phyloP scores from a whole-genome alignment of 2,888 invertebrate genomes.

The Dichetophora obliterata region DNA sequence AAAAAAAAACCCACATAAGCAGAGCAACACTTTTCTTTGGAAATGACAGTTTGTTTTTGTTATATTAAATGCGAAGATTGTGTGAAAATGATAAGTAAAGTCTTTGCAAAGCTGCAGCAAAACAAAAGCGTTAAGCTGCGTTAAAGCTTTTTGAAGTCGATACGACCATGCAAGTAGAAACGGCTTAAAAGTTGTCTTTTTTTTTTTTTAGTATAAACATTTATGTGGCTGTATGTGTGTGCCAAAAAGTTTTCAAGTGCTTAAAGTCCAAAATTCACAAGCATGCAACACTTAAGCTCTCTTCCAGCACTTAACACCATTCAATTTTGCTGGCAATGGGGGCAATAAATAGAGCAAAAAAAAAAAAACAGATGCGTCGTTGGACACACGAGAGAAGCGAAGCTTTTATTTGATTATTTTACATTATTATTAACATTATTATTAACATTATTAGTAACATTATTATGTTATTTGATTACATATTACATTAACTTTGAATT shows the following conservation, averaged over 20 bases:
- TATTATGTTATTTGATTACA: too few species aligned
- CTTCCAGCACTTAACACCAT: too few species aligned
- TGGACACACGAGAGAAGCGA: too few species aligned
- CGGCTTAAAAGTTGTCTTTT: conserved; percentile 9
- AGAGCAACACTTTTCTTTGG: neutral
- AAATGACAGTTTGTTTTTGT: neutral
- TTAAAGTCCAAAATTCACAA: neutral
- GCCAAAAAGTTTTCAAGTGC: neutral
- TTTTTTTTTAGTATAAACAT: neutral
- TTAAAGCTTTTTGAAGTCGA: conserved; percentile 24
- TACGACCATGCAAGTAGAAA: conserved; percentile 13
- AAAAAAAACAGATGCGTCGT: too few species aligned
- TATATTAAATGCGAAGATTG: conserved; percentile 31
- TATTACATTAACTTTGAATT: too few species aligned
- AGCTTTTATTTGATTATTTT: too few species aligned
- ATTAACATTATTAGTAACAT: too few species aligned
- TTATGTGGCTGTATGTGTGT: neutral
- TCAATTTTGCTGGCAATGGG: too few species aligned
- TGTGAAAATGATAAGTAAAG: conserved; percentile 40
- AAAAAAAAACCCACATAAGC: neutral
- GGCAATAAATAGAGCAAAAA: too few species aligned
- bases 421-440: too few species aligned
- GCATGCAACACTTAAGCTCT: too few species aligned
- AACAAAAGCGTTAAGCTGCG: neutral
- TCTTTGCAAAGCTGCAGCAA: conserved; percentile 11